A percentile compares a stretch with the other conserved stretches of the same genome.
These are phyloP conservation scores for Diadema setosum DNA, from an alignment of 35 echinoderm and acorn worm species.

Conservation along the genomic window DNA sequence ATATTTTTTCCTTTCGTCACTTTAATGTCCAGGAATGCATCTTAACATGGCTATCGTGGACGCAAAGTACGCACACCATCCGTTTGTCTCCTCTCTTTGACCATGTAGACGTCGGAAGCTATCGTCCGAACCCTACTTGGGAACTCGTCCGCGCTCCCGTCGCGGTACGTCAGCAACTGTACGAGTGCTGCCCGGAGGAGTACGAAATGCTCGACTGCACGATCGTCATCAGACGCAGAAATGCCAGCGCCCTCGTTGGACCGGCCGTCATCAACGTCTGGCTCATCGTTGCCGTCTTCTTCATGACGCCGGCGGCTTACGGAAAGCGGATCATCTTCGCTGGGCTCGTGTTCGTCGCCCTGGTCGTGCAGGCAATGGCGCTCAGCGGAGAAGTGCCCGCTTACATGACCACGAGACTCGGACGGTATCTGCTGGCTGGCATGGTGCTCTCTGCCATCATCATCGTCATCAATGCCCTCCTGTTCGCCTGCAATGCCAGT, in stretches of 20 bases:
- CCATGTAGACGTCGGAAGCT: too few species aligned
- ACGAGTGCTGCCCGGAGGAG: not conserved
- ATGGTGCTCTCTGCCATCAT: not conserved
- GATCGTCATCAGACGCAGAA: not conserved
- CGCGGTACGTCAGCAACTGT: not conserved
- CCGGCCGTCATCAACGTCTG: not conserved
- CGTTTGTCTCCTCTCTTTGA: too few species aligned
- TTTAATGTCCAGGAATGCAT: too few species aligned
- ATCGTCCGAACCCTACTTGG: not conserved
- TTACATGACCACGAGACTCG: not conserved
- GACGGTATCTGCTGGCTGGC: not conserved
- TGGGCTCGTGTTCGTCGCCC: not conserved
- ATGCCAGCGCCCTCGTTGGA: not conserved
- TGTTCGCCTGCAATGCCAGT: not conserved
- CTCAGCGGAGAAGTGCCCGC: not conserved
- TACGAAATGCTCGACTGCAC: not conserved
- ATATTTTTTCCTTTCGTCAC: too few species aligned
- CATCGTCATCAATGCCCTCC: not conserved
- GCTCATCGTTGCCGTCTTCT: not conserved
- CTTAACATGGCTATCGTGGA: too few species aligned
- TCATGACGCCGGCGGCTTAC: not conserved
- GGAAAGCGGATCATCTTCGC: not conserved
- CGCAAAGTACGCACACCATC: too few species aligned
- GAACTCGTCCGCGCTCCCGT: not conserved
- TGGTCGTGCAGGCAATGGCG: not conserved